Percentiles rank a stretch among this genome's conserved stretches.
Conservation (phyloP, 2,113 vertebrate genomes). For the Raja brachyura region DNA sequence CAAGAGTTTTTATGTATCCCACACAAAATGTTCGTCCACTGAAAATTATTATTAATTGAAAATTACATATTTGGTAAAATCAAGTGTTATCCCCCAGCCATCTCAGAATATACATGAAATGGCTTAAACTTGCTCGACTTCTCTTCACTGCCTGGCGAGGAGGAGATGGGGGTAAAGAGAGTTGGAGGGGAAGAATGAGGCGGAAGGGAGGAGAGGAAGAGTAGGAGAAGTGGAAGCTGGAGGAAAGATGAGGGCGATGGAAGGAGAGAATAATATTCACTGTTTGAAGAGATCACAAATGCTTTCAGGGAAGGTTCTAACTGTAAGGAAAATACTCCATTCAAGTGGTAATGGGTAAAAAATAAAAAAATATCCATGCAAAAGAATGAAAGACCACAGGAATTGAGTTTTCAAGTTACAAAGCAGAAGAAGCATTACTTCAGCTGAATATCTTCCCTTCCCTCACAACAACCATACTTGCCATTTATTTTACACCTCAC, state of each 20-base stretch:
- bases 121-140: background rate
- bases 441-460: background rate
- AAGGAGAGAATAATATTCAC: too few species aligned
- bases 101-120: background rate
- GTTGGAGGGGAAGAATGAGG: background rate
- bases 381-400: background rate
- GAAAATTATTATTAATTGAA: background rate
- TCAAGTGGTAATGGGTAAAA: background rate
- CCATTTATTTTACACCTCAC: background rate
- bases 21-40: background rate
- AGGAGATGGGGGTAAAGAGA: background rate
- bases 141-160: background rate
- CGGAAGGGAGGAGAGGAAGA: too few species aligned
- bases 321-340: background rate
- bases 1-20: background rate
- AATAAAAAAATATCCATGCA: background rate
- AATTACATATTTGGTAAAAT: background rate
- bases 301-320: background rate
- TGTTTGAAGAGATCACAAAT: background rate
- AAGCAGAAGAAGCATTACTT: background rate
- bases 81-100: background rate
- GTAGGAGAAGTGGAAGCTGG: too few species aligned
- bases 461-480: background rate
- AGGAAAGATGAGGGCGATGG: too few species aligned
- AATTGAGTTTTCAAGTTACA: background rate